phyloP scores from a whole-genome alignment of 1,140 invertebrate species.

The Tetramorium parvispinum region DNA sequence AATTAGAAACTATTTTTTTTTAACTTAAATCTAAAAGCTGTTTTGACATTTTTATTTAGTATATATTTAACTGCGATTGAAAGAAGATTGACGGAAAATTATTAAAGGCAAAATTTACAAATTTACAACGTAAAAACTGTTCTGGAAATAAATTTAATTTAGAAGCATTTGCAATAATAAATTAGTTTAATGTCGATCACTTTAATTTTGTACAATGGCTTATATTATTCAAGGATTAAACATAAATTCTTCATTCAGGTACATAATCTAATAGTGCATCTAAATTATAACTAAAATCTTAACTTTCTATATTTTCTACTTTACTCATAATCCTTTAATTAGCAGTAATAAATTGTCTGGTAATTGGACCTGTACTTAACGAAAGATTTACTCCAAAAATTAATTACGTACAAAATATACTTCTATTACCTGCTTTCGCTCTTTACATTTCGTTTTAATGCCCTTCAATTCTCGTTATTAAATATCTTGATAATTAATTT shows the following conservation, averaged over 20 bases:
- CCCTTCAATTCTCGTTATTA: not conserved
- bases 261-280: not conserved
- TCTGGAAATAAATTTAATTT: not conserved
- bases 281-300: not conserved
- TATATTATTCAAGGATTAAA: not conserved
- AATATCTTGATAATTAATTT: slow-evolving; percentile 41
- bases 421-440: not conserved
- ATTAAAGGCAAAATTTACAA: not conserved
- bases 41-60: not conserved
- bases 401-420: slow-evolving; percentile 10
- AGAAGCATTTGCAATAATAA: not conserved
- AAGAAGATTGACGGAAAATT: not conserved
- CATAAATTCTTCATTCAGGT: not conserved
- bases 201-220: not conserved
- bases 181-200: slow-evolving; percentile 8
- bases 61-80: not conserved
- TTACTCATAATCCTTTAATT: slow-evolving; percentile 5
- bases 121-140: not conserved
- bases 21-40: not conserved
- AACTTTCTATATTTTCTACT: slow-evolving; percentile 11
- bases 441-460: not conserved
- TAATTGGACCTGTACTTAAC: not conserved
- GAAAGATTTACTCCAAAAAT: slow-evolving; percentile 13
- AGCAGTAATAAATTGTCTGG: not conserved
- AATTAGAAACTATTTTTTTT: not conserved